These are phyloP conservation scores for Xestia xanthographa DNA, from an alignment of 2,888 invertebrate species.

Conservation along the genomic window DNA sequence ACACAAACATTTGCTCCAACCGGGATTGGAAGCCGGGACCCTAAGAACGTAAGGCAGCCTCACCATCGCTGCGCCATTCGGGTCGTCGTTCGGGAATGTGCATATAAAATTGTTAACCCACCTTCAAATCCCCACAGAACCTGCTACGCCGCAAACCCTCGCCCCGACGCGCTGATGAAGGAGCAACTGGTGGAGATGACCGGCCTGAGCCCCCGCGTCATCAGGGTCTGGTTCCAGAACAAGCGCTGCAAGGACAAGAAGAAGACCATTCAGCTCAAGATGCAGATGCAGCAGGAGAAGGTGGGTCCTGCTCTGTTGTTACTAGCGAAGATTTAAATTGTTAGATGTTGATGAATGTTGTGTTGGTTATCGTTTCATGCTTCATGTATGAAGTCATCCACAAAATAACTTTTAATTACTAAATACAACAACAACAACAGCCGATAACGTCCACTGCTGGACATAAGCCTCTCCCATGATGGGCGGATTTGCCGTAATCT, in stretches of 20 bases:
- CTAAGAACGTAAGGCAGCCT: too few relatives aligned
- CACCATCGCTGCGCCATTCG: too few relatives aligned
- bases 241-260: conserved; percentile 99
- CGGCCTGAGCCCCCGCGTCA: conserved; percentile 98
- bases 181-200: conserved; percentile 99
- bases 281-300: conserved; percentile 99
- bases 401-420: background rate
- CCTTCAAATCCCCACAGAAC: conserved; percentile 89
- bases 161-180: conserved; percentile 99
- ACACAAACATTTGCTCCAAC: too few relatives aligned
- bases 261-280: conserved; percentile 98
- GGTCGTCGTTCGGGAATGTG: too few relatives aligned
- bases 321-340: background rate
- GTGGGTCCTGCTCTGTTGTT: conserved; percentile 76
- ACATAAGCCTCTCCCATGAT: too few relatives aligned
- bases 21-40: too few relatives aligned
- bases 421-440: too few relatives aligned
- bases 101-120: background rate
- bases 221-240: conserved; percentile 99
- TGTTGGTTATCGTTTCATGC: too few relatives aligned
- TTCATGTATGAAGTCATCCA: background rate
- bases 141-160: conserved; percentile 99
- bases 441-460: too few relatives aligned
- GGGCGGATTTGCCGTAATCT: too few relatives aligned
- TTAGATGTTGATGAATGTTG: too few relatives aligned